phyloP scores from a whole-genome alignment of 2,113 vertebrate genomes.

The Centropristis striata region DNA sequence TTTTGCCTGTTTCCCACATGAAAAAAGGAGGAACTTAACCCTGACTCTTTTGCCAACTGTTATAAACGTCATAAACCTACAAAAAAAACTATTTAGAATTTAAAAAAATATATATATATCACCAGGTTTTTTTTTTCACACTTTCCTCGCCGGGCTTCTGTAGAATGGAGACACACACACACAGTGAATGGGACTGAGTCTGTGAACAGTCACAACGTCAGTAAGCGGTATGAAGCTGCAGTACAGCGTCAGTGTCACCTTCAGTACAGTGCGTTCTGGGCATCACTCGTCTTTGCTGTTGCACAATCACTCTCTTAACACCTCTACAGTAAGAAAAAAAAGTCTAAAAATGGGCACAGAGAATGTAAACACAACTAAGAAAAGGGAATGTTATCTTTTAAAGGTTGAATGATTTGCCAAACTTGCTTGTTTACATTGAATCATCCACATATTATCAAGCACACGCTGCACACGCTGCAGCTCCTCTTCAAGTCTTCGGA shows the following conservation, averaged over 20 bases:
- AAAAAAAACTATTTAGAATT: too few species aligned
- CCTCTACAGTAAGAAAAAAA: constrained; percentile 19
- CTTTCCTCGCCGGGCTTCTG: too few species aligned
- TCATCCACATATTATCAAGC: constrained; percentile 62
- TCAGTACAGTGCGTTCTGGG: constrained; percentile 39
- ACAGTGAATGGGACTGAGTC: constrained; percentile 26
- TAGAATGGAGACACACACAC: neutral
- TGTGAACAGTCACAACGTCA: constrained; percentile 20
- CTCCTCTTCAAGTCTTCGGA: constrained; percentile 62
- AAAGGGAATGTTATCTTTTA: constrained; percentile 62
- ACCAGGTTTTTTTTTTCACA: too few species aligned
- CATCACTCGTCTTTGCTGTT: constrained; percentile 67
- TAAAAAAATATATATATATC: too few species aligned
- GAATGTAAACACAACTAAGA: constrained; percentile 74
- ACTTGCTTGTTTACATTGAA: constrained; percentile 65
- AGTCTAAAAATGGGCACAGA: constrained; percentile 55
- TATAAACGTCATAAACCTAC: too few species aligned
- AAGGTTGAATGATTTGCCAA: constrained; percentile 52
- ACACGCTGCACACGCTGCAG: constrained; percentile 68
- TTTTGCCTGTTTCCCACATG: too few species aligned
- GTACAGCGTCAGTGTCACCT: constrained; percentile 59
- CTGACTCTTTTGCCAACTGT: too few species aligned
- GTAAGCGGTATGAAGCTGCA: constrained; percentile 69
- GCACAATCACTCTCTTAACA: constrained; percentile 72
- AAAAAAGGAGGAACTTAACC: too few species aligned